These are phyloP conservation scores for Lepisosteus osseus DNA, from an alignment of 2,113 vertebrate species.

Conservation along the genomic window DNA sequence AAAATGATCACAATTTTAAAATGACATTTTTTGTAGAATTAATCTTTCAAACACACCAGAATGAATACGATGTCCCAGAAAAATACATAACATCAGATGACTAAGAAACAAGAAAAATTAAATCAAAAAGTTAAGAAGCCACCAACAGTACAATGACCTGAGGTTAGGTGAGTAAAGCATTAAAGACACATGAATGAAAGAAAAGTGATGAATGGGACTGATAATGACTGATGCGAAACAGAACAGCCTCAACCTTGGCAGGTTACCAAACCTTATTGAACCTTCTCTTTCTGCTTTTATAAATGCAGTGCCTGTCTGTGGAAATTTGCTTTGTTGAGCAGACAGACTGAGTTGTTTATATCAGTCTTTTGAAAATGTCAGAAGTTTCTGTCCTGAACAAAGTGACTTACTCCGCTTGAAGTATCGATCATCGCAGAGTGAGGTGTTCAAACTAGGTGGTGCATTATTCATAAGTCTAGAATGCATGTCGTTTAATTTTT, in stretches of 20 bases:
- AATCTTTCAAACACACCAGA: too few species aligned
- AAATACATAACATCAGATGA: too few species aligned
- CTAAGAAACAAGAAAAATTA: too few species aligned
- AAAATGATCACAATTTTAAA: too few species aligned
- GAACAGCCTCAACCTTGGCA: conserved; percentile 2
- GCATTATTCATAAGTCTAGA: conserved; percentile 11
- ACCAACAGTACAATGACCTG: neutral
- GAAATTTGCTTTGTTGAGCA: conserved; percentile 20
- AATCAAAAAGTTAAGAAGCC: neutral
- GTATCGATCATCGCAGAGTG: conserved; percentile 27
- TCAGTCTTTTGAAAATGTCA: conserved; percentile 36
- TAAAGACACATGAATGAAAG: conserved; percentile 19
- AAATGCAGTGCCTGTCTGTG: conserved; percentile 4
- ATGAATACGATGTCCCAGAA: too few species aligned
- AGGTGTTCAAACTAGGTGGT: conserved; percentile 1
- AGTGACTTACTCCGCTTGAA: conserved; percentile 11
- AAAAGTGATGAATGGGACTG: conserved; percentile 16
- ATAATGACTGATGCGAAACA: conserved; percentile 9
- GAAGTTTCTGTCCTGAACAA: conserved; percentile 15
- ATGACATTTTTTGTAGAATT: too few species aligned
- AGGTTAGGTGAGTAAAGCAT: neutral
- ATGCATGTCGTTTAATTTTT: too few species aligned
- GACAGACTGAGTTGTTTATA: conserved; percentile 28
- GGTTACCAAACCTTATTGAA: conserved; percentile 14
- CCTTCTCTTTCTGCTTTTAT: neutral